A percentile compares a stretch with the other conserved stretches of the same genome.
Conservation (phyloP, 2,888 invertebrate genomes). For the Eretmocerus hayati region DNA sequence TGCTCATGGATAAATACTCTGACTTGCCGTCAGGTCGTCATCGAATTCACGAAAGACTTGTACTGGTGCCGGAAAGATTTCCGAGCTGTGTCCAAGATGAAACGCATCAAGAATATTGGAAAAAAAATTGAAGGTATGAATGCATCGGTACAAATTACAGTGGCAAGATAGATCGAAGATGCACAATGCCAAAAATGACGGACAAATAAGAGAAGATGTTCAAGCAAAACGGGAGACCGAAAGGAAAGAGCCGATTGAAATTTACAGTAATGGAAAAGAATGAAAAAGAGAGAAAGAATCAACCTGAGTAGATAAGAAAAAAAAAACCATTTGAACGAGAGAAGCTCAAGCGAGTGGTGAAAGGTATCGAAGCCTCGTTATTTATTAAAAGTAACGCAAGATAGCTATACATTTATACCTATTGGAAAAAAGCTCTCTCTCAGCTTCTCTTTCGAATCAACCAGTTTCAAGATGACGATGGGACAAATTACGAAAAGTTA, state of each 20-base stretch:
- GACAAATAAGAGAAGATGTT: not conserved
- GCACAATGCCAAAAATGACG: not conserved
- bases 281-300: conserved; percentile 12
- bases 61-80: no score
- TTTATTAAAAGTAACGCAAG: conserved; percentile 18
- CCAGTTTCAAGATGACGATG: no score
- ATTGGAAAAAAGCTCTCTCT: no score
- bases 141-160: no score
- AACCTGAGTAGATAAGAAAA: not conserved
- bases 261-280: conserved; percentile 18
- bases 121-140: no score
- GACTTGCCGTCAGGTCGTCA: no score
- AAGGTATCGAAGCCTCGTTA: conserved; percentile 9
- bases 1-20: no score
- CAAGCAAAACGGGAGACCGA: not conserved
- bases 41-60: no score
- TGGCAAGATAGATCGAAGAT: not conserved
- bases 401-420: not conserved
- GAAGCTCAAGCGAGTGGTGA: not conserved
- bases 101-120: no score
- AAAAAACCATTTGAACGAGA: not conserved
- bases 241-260: conserved; percentile 10
- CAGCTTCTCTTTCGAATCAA: not conserved
- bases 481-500: conserved; percentile 14
- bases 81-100: no score